Percentiles rank a stretch among this genome's conserved stretches.
Conservation (phyloP, 2,113 vertebrate species). For the Cromileptes altivelis region DNA sequence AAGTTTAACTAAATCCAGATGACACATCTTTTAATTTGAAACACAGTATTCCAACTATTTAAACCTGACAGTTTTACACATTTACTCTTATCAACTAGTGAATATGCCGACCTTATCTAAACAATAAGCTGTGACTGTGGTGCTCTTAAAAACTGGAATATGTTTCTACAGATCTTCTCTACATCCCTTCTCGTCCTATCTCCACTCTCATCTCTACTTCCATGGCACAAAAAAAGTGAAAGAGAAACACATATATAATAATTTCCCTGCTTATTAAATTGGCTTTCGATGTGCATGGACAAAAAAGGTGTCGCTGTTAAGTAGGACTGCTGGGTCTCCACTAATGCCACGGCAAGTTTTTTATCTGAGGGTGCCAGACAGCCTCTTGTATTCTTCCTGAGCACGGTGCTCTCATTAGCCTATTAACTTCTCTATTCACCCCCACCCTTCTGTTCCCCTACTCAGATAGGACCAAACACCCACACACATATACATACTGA, state of each 20-base stretch:
- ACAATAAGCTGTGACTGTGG: not conserved
- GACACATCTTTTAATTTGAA: not conserved
- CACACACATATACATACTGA: constrained; percentile 5
- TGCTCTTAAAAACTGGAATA: not conserved
- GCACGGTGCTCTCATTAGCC: constrained; percentile 80
- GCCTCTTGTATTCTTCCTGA: constrained; percentile 71
- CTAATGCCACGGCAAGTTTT: constrained; percentile 72
- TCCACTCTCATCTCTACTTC: constrained; percentile 72
- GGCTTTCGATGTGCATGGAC: constrained; percentile 84
- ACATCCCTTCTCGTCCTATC: not conserved
- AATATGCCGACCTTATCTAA: not conserved
- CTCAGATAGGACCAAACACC: constrained; percentile 45
- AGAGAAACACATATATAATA: constrained; percentile 78
- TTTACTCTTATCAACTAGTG: not conserved
- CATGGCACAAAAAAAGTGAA: constrained; percentile 84
- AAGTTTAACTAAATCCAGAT: not conserved
- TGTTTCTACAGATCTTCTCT: constrained; percentile 4
- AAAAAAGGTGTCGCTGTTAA: constrained; percentile 85
- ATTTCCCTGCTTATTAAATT: constrained; percentile 89
- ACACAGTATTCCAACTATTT: no score
- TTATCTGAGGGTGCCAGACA: constrained; percentile 87
- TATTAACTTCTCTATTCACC: constrained; percentile 78
- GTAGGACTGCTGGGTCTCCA: constrained; percentile 76
- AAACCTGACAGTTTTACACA: not conserved
- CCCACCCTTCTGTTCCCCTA: constrained; percentile 59